Conservation (phyloP, 1,140 invertebrate genomes). For the Drosophila pectinifera region DNA sequence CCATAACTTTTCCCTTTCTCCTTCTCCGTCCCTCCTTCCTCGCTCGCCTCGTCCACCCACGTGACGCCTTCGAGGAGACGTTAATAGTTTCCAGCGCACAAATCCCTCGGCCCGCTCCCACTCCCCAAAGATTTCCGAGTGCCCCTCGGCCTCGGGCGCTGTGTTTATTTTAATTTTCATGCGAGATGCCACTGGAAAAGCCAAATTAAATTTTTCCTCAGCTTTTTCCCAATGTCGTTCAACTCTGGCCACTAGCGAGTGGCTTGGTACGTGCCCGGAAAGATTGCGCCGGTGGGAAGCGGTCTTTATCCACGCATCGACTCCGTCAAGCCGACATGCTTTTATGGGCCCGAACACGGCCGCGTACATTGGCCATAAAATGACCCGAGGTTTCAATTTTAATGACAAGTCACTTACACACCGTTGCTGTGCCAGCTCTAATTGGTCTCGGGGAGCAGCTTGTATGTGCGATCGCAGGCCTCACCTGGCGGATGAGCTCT, state of each 20-base stretch:
- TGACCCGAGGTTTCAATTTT: constrained; percentile 75
- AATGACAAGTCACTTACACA: constrained; percentile 77
- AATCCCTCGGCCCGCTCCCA: constrained; percentile 54
- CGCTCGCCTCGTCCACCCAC: constrained; percentile 34
- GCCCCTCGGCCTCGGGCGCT: too few species aligned
- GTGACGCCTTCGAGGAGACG: constrained; percentile 72
- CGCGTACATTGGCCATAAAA: constrained; percentile 64
- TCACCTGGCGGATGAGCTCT: not conserved
- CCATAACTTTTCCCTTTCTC: constrained; percentile 47
- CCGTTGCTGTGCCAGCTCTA: constrained; percentile 37
- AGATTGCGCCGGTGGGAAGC: constrained; percentile 34
- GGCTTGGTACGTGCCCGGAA: constrained; percentile 64
- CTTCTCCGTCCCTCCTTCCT: constrained; percentile 6
- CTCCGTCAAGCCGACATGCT: constrained; percentile 23
- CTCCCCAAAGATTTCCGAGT: constrained; percentile 31
- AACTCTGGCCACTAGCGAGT: constrained; percentile 47
- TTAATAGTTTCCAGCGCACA: constrained; percentile 59
- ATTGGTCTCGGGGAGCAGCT: constrained; percentile 37
- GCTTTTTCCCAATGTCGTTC: constrained; percentile 71
- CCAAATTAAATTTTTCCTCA: constrained; percentile 55
- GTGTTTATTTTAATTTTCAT: constrained; percentile 74
- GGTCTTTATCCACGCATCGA: constrained; percentile 60
- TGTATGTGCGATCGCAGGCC: constrained; percentile 14
- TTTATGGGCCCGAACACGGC: constrained; percentile 53
- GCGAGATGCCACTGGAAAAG: constrained; percentile 36